Percentiles rank a stretch among this genome's conserved stretches.
Evolutionary conservation across 2,888 invertebrate species (phyloP).

Genomic region (Amorpha juglandis): DNA sequence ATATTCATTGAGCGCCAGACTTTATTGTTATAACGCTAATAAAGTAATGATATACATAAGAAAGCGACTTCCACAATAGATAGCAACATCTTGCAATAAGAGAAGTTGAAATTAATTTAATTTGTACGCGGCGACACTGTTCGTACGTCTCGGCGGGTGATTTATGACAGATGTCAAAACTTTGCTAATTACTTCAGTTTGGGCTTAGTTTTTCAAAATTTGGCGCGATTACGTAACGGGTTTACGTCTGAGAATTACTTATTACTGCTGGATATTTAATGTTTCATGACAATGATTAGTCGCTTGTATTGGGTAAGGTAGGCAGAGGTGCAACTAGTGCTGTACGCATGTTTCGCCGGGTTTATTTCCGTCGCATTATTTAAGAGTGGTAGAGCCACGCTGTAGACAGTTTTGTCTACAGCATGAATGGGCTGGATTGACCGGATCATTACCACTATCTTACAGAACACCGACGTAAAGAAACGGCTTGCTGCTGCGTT

Average conservation of each 20-base stretch:
- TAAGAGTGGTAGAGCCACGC: no score
- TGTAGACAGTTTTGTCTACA: no score
- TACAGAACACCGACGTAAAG: no score
- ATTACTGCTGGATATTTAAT: background rate
- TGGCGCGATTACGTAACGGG: background rate
- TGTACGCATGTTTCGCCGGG: no score
- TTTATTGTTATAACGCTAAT: background rate
- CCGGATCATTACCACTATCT: no score
- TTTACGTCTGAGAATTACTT: background rate
- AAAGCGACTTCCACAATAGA: background rate
- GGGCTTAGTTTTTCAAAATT: constrained; percentile 2
- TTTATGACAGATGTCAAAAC: constrained; percentile 22
- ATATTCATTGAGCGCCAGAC: no score
- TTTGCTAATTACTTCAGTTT: constrained; percentile 15
- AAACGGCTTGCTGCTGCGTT: no score
- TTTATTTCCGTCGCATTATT: no score
- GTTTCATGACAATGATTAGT: no score
- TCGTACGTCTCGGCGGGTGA: constrained; percentile 13
- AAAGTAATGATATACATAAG: background rate
- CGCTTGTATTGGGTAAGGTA: no score
- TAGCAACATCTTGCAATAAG: constrained; percentile 22
- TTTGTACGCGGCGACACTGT: constrained; percentile 18
- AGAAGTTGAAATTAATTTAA: constrained; percentile 28
- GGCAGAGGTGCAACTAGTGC: no score
- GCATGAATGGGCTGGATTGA: no score